Percentiles rank a stretch among this genome's conserved stretches.
Conservation (phyloP, 2,888 invertebrate genomes). For the Pycnomerus fuliginosus region DNA sequence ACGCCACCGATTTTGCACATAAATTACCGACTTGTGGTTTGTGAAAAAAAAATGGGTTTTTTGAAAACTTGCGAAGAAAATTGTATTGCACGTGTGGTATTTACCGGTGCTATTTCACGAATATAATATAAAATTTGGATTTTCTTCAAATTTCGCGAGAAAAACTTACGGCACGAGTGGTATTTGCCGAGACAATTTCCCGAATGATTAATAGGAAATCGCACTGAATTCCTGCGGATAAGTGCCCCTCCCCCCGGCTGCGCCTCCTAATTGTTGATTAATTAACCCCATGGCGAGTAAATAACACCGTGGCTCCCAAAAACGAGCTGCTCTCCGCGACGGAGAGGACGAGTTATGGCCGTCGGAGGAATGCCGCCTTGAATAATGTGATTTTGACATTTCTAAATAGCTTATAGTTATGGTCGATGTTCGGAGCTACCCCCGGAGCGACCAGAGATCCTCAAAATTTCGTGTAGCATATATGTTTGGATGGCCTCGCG, state of each 20-base stretch:
- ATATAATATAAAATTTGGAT: no score
- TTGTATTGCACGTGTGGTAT: no score
- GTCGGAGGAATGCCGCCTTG: constrained; percentile 42
- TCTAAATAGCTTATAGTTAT: constrained; percentile 43
- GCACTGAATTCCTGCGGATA: background rate
- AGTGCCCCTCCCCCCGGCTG: background rate
- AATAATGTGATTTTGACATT: constrained; percentile 46
- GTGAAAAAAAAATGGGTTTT: no score
- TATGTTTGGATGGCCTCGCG: no score
- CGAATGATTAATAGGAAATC: background rate
- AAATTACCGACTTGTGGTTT: no score
- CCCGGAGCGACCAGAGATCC: constrained; percentile 36
- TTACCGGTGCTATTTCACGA: no score
- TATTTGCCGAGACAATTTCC: background rate
- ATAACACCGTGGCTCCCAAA: constrained; percentile 12
- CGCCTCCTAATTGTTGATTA: constrained; percentile 4
- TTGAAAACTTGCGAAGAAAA: no score
- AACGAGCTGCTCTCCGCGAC: constrained; percentile 20
- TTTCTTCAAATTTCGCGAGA: no score
- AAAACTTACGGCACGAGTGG: background rate
- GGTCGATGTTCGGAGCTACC: constrained; percentile 38
- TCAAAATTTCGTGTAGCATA: constrained; percentile 26
- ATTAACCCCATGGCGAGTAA: background rate
- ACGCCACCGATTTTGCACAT: no score
- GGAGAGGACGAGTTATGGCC: constrained; percentile 21